Conservation (phyloP, 2,113 vertebrate genomes). For the Ivindomyrus marchei region DNA sequence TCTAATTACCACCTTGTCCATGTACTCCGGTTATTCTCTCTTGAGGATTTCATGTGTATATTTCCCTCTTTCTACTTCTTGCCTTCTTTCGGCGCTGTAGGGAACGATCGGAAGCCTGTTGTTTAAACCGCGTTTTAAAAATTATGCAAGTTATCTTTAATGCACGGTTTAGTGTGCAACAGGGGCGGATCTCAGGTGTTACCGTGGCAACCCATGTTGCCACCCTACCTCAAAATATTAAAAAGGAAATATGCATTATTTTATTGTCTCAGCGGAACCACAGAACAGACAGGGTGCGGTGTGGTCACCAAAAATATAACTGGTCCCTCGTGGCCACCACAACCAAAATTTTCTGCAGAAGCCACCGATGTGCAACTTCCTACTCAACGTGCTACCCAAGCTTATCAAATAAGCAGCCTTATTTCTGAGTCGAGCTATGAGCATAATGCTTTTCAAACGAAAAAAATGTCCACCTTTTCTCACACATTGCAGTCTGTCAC, state of each 20-base stretch:
- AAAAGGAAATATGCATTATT: not conserved
- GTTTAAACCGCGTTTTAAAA: not conserved
- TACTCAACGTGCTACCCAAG: not conserved
- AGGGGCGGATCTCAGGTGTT: not conserved
- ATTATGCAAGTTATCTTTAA: not conserved
- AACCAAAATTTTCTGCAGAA: not conserved
- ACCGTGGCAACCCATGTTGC: not conserved
- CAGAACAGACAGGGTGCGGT: not conserved
- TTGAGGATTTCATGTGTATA: not conserved
- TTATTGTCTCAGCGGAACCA: not conserved
- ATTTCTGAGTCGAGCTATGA: not conserved
- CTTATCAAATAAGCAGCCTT: not conserved
- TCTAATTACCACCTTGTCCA: not conserved
- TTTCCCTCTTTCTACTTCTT: not conserved
- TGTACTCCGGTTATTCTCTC: not conserved
- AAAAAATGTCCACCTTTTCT: not conserved
- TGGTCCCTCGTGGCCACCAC: not conserved
- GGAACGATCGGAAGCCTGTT: not conserved
- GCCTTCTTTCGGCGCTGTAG: not conserved
- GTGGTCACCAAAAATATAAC: not conserved
- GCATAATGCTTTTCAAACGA: not conserved
- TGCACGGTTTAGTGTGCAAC: not conserved
- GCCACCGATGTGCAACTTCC: not conserved
- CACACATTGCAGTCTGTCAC: not conserved
- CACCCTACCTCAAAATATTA: not conserved